phyloP scores from a whole-genome alignment of 2,888 invertebrate genomes.

The Listrodromus nycthemerus region DNA sequence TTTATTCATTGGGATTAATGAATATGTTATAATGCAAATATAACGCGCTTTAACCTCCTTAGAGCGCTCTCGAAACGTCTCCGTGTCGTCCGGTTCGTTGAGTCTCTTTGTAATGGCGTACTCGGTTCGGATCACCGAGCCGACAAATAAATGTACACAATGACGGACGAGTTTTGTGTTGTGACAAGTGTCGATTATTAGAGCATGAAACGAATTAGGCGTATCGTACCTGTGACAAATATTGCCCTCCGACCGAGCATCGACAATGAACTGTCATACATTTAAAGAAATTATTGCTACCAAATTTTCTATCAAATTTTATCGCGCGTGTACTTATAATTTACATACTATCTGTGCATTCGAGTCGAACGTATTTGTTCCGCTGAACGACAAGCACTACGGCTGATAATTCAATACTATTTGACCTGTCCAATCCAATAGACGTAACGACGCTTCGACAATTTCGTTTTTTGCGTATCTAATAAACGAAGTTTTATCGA shows the following conservation, averaged over 20 bases:
- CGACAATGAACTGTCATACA: not conserved
- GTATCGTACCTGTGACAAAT: not conserved
- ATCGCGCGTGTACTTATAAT: not conserved
- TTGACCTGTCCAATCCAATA: no score
- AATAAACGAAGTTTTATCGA: no score
- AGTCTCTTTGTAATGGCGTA: not conserved
- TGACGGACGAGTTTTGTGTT: not conserved
- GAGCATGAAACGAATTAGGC: not conserved
- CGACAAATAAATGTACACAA: slow-evolving; percentile 1
- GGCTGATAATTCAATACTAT: not conserved
- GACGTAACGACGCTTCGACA: no score
- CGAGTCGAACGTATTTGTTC: not conserved
- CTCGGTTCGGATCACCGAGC: not conserved
- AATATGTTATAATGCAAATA: no score
- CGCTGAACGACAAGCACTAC: not conserved
- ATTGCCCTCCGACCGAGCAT: not conserved
- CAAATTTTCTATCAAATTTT: not conserved
- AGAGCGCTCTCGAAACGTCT: not conserved
- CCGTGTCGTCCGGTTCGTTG: slow-evolving; percentile 8
- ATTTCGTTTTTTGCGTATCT: no score
- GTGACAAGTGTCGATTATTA: not conserved
- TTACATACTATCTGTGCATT: not conserved
- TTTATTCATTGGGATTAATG: no score
- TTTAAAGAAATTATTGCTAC: not conserved
- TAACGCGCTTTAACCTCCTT: no score